Conservation (phyloP, 2,888 invertebrate genomes). For the Rhingia campestris region DNA sequence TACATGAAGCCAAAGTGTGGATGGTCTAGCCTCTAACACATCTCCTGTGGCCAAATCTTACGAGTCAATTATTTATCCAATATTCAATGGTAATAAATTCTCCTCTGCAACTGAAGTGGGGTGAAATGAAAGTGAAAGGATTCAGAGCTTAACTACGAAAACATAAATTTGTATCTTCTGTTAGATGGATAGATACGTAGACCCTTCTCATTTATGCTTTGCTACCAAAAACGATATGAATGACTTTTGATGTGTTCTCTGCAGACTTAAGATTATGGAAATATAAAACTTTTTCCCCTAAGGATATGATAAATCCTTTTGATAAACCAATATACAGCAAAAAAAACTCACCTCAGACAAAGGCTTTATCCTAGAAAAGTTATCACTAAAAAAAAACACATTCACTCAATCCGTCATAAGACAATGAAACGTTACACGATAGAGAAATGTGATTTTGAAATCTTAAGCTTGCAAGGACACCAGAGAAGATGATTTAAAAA, state of each 20-base stretch:
- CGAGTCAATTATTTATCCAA: conserved; percentile 60
- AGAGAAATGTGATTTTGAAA: not conserved
- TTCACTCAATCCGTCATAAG: conserved; percentile 27
- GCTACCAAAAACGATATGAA: not conserved
- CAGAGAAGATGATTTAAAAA: not conserved
- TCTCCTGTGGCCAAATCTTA: not conserved
- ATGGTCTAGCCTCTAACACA: conserved; percentile 3
- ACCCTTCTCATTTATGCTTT: conserved; percentile 23
- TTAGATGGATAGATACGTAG: not conserved
- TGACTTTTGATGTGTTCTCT: conserved; percentile 1
- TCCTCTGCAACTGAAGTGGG: not conserved
- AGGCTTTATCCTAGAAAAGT: conserved; percentile 8
- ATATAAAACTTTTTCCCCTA: conserved; percentile 5
- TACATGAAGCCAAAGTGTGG: conserved; percentile 1
- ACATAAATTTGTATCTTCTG: not conserved
- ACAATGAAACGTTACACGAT: not conserved
- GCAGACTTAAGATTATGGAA: conserved; percentile 4
- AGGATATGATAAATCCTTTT: conserved; percentile 17
- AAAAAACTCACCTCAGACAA: conserved; percentile 39
- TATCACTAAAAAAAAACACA: not conserved
- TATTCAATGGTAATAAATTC: conserved; percentile 46
- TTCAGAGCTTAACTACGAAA: not conserved
- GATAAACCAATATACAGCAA: conserved; percentile 21
- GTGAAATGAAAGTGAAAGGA: conserved; percentile 19
- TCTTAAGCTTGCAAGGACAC: conserved; percentile 48